phyloP scores from a whole-genome alignment of 2,113 vertebrate genomes.

The Bos javanicus region DNA sequence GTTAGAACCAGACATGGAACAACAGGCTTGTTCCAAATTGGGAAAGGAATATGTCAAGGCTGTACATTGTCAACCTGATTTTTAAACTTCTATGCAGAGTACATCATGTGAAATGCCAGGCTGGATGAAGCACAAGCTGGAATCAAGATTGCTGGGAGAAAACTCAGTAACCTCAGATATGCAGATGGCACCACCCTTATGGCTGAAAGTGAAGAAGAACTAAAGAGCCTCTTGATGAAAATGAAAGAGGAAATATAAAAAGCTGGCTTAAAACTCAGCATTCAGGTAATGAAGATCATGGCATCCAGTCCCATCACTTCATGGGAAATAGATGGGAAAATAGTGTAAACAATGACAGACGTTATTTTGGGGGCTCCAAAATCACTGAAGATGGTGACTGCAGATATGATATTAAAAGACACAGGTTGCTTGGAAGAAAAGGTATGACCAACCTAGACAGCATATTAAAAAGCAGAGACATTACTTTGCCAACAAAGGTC shows the following conservation, averaged over 20 bases:
- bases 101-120: not conserved
- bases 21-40: not conserved
- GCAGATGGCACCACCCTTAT: not conserved
- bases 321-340: not conserved
- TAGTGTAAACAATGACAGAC: not conserved
- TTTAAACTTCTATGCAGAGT: not conserved
- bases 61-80: not conserved
- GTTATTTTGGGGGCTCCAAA: not conserved
- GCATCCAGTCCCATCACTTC: not conserved
- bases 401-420: not conserved
- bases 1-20: not conserved
- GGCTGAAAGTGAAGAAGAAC: not conserved
- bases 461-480: not conserved
- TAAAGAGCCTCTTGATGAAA: not conserved
- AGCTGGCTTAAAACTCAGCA: not conserved
- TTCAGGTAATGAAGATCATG: not conserved
- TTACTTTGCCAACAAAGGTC: not conserved
- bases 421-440: not conserved
- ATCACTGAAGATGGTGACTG: not conserved
- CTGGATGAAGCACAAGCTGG: too few relatives aligned
- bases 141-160: too few relatives aligned
- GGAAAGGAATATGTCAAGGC: not conserved
- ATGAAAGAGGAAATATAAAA: not conserved
- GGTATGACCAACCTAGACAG: not conserved
- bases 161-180: too few relatives aligned